Base-by-base conservation (phyloP, 2,113 vertebrate species). In the Rattus rattus region DNA sequence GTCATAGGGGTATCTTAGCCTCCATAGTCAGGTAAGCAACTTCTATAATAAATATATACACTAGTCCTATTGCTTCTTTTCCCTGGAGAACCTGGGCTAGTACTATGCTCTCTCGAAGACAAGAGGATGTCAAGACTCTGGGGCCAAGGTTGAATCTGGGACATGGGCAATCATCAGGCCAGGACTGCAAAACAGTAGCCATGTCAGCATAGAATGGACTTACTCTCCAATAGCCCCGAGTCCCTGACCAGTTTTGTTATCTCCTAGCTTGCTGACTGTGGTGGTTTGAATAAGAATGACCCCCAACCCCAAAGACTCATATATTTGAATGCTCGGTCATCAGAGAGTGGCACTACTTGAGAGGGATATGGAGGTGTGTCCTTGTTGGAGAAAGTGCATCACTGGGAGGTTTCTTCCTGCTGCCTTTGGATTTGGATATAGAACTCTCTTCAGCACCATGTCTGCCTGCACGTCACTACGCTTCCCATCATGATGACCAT, bases 141-240 rank as follows among this genome's bases (percentile, higher is more conserved):
- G 72, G 30, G 17, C 7, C 9, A 30, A 47, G 54, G 59, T 3
- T 63, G 76, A 52, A 39, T 4, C 43, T 63, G 28, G 83, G 54
- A 73, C 6, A 3, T 17, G 47, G n/a, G 16, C 5, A 19, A n/a
- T 36, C 7, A 17, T n/a, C 80, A 65, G 43, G n/a, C 73, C 26
- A 24, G 75, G 77, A 43, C 26, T 30, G 39, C 28, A 47, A 56
- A 70, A 28, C 0, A 0, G 59, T 33, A 63, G 52, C 30, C 13
- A 0, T 0, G 7, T 33, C 43, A 0, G 11, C 10, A 28, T 33
- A 22, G 28, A 1, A 4, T 17, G 43, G 30, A 56, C 49, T 93
- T 49, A 30, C 52, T 33, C n/a, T 84, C 43, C 85, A 54, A 2
- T 22, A 10, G 47, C 72, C 16, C 43, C 1, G 43, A 22, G 5